Base-by-base conservation (phyloP, 2,797 vertebrate genomes). In the Ceryle rudis region DNA sequence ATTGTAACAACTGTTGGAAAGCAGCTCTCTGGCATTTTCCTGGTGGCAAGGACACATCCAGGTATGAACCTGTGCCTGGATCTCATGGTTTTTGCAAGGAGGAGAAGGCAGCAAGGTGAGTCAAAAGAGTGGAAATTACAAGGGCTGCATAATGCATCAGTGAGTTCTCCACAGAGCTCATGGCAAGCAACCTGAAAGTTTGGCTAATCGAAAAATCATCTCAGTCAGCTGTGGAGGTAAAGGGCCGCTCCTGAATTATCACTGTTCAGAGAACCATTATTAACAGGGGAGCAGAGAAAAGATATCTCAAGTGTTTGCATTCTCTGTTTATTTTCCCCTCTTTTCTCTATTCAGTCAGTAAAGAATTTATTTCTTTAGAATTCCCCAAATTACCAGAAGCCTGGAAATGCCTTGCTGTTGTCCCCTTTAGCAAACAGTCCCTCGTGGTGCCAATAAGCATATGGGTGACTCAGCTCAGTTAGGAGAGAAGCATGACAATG, bases 171-270 rank as follows among this genome's bases (percentile, higher is more conserved):
- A 44, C 37, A 71, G 44, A 64, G 39, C 87, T 85, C 73, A 60
- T 0, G 0, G 47, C 64, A 95, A 66, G 28, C 4, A 69, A 71
- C 64, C 74, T 94, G 61, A 60, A 89, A 85, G 33, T 95, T 23
- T 85, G 90, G 54, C 72, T 94, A 92, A 86, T 71, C 74, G 81
- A 52, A 87, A 94, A 92, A 92, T 87, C 41, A 64, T 47, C 54
- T 73, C 90, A 41, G 23, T 51, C 3, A 1, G 19, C 49, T 57
- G 64, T 21, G 31, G 37, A 78, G 14, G 61, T 74, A 74, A 92
- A 92, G 46, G 52, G 47, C 35, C 86, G 35, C 47, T 91, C 74
- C 69, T 70, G 74, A 66, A 84, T 77, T 66, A 78, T 29, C 62
- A 62, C 69, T 90, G 73, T 49, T 87, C 31, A 44, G 71, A 88